A percentile compares a stretch with the other conserved stretches of the same genome.
Evolutionary conservation across 2,888 invertebrate genomes (phyloP).

Genomic region (Trissolcus japonicus): DNA sequence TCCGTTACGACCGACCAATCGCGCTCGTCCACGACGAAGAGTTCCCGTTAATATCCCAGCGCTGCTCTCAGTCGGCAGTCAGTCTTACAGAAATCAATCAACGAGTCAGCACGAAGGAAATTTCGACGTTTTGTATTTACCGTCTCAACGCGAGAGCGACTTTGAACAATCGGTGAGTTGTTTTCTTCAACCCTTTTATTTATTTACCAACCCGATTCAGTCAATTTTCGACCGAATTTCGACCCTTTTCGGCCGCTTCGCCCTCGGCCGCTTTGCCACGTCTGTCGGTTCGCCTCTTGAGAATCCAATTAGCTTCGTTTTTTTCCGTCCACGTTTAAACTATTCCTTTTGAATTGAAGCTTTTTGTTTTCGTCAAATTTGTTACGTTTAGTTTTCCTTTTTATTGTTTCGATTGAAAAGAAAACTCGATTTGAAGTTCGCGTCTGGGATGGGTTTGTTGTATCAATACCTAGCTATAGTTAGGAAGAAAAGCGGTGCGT

Average conservation of each 20-base stretch:
- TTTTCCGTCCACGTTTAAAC: too few species aligned
- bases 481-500: background rate
- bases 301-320: too few species aligned
- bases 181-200: background rate
- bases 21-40: conserved; percentile 79
- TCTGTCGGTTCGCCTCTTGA: background rate
- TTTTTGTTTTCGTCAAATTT: too few species aligned
- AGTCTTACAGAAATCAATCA: conserved; percentile 66
- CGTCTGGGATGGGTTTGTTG: background rate
- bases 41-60: conserved; percentile 72
- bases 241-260: background rate
- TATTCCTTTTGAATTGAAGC: too few species aligned
- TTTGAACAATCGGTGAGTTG: conserved; percentile 52
- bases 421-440: background rate
- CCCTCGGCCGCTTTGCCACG: background rate
- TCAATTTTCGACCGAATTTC: background rate
- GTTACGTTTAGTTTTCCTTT: too few species aligned
- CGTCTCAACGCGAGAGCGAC: conserved; percentile 9
- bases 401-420: background rate
- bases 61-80: conserved; percentile 65
- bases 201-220: background rate
- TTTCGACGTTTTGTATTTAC: conserved; percentile 23
- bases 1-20: conserved; percentile 79
- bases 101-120: conserved; percentile 26
- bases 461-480: background rate